Evolutionary conservation across 1,140 invertebrate species (phyloP), one percentile per base, ranked within the genome.

Genomic region (Drosophila pseudoobscura): DNA sequence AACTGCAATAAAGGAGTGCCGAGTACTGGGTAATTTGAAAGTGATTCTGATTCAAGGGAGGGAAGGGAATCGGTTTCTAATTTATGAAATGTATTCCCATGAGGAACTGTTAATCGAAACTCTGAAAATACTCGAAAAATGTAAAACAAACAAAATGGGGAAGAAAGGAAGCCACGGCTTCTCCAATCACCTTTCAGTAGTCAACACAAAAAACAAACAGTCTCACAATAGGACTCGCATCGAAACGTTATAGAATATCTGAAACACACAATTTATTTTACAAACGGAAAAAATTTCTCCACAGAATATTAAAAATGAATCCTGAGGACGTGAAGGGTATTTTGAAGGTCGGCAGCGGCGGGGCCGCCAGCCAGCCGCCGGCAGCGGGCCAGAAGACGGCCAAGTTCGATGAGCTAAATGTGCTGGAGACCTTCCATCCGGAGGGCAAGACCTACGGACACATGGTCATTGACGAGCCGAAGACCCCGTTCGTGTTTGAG

Each of bases 391-490:
- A 58, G 0, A 77, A 88, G 62, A 49, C 55, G 9, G 84, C 84
- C 59, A 89, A 89, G 20, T 89, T 89, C 22, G 85, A 89, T 56
- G 84, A 89, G 59, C 3, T 72, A 2, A 89, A 89, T 44, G 71
- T 89, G n/a, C 6, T 89, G 64, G 68, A 43, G 24, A 89, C 84
- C 5, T 89, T 89, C 29, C 84, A 89, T 56, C 84, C 85, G 2
- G 39, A n/a, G 0, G 54, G 75, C 39, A 89, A 89, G 79, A 98
- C 99, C 93, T 99, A 99, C 92, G 99, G 98, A 5, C 97, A 98
- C 91, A 99, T 99, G 97, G 98, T 99, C 93, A 98, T 99, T 51
- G 97, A 98, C 80, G 98, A 99, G 92, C 97, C 98, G 24, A 97
- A 98, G 93, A 99, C 99, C 3, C 99, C 99, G 0, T 99, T 95